These are phyloP conservation scores for Oasisia sp. DNA, from an alignment of 2,888 invertebrate genomes.

Conservation along the genomic window DNA sequence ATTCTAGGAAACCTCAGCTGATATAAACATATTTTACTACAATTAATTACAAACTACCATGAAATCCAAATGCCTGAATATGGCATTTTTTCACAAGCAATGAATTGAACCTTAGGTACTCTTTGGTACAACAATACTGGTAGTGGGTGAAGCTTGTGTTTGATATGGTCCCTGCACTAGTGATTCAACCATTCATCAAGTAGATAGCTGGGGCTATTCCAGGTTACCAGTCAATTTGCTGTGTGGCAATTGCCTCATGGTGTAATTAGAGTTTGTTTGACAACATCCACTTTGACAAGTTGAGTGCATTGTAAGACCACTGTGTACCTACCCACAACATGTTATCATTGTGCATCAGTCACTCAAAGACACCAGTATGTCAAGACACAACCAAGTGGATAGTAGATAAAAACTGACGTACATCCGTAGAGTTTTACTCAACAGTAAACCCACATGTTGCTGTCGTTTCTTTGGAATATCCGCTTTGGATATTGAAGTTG, in stretches of 20 bases:
- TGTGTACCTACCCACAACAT: neutral
- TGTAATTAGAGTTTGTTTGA: conserved; percentile 5
- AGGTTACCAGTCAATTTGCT: conserved; percentile 10
- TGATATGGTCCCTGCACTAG: neutral
- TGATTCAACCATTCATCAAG: neutral
- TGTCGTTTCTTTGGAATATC: neutral
- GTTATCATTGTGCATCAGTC: neutral
- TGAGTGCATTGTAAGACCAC: neutral
- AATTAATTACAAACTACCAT: neutral
- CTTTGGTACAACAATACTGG: neutral
- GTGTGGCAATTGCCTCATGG: neutral
- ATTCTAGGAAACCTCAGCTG: neutral
- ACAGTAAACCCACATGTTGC: neutral
- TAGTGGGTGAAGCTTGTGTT: neutral
- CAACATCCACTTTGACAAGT: neutral
- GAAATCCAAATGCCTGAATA: neutral
- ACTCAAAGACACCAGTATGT: neutral
- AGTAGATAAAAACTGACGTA: neutral
- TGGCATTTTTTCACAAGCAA: neutral
- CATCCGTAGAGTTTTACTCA: neutral
- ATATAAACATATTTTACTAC: neutral
- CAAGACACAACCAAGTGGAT: neutral
- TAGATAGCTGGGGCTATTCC: neutral
- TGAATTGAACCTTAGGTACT: neutral
- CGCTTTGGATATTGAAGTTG: neutral